A percentile compares a stretch with the other conserved stretches of the same genome.
Evolutionary conservation across 2,113 vertebrate genomes (phyloP).

Genomic region (Suncus etruscus): DNA sequence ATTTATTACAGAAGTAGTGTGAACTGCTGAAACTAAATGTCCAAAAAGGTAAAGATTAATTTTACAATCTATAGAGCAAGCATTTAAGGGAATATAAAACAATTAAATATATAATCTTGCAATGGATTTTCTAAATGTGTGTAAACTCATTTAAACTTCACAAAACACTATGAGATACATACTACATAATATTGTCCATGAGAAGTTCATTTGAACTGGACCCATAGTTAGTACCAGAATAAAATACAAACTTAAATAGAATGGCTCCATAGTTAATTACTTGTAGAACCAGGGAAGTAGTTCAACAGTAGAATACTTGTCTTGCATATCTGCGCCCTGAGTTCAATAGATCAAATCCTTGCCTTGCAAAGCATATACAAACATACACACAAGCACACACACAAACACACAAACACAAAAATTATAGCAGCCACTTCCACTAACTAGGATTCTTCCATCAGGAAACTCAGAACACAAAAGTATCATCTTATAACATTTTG

Average conservation of each 20-base stretch:
- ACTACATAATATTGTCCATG: background rate
- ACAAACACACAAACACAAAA: no score
- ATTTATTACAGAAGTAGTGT: background rate
- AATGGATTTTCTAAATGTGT: no score
- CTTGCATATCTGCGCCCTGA: no score
- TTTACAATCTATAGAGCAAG: background rate
- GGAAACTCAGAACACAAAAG: no score
- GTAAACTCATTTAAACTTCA: background rate
- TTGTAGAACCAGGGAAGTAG: no score
- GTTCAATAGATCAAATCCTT: no score
- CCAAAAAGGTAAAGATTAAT: background rate
- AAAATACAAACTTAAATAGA: background rate
- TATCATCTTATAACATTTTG: no score
- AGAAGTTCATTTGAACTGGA: background rate
- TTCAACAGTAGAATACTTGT: no score
- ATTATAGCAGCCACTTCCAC: no score
- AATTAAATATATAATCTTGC: background rate
- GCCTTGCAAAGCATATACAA: no score
- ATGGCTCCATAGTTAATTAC: background rate
- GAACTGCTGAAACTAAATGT: constrained; percentile 19
- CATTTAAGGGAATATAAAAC: background rate
- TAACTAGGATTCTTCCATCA: no score
- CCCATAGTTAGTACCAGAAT: background rate
- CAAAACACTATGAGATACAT: background rate
- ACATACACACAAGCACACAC: no score